These are phyloP conservation scores for Mythimna lalbum DNA, from an alignment of 2,888 invertebrate species.

Conservation along the genomic window DNA sequence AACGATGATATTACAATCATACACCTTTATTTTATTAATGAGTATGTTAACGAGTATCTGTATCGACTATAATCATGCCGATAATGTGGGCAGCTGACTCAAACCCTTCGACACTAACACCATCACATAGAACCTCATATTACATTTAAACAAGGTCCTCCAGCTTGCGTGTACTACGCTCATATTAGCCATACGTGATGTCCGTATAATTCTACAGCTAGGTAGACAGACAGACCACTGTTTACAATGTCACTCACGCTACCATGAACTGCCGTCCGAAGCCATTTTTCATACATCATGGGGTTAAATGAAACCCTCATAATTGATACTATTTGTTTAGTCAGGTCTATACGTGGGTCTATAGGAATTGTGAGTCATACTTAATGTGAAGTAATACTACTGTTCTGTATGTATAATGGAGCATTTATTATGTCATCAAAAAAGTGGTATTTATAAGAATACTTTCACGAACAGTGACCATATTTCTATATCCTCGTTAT, in stretches of 20 bases:
- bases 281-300: slow-evolving; percentile 26
- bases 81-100: too few relatives aligned
- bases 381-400: slow-evolving; percentile 1
- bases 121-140: background rate
- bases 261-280: slow-evolving; percentile 4
- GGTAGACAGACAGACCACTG: slow-evolving; percentile 1
- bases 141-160: background rate
- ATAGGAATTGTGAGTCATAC: slow-evolving; percentile 34
- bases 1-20: too few relatives aligned
- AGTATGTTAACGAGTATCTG: too few relatives aligned
- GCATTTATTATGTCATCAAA: background rate
- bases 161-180: slow-evolving; percentile 19
- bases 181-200: background rate
- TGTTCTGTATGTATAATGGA: background rate
- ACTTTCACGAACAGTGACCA: too few relatives aligned
- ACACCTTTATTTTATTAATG: too few relatives aligned
- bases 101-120: too few relatives aligned
- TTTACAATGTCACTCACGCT: slow-evolving; percentile 45
- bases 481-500: background rate
- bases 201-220: background rate
- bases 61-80: too few relatives aligned
- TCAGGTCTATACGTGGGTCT: slow-evolving; percentile 16
- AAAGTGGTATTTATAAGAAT: too few relatives aligned
- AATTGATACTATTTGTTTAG: slow-evolving; percentile 24
- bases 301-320: slow-evolving; percentile 22